Percentiles rank a stretch among this genome's conserved stretches.
Conservation (phyloP, 2,113 vertebrate genomes). For the Malurus elegans region DNA sequence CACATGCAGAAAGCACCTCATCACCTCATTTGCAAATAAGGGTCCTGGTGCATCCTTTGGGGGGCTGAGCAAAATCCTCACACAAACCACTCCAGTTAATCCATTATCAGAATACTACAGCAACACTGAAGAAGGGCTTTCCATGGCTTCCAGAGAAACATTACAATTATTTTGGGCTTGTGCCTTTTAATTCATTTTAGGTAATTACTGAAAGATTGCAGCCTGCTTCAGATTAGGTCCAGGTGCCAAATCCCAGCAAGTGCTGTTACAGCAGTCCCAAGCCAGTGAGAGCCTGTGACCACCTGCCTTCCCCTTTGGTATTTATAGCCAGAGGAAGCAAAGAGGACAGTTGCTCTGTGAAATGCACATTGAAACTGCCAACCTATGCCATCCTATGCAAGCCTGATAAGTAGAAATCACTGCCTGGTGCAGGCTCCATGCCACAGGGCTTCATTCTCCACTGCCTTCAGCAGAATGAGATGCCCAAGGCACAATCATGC, state of each 20-base stretch:
- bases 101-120: neutral
- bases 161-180: neutral
- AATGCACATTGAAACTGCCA: neutral
- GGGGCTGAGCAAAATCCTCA: neutral
- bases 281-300: neutral
- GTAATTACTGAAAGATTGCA: neutral
- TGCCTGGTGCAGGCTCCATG: accelerated
- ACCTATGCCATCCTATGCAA: neutral
- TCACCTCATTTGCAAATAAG: neutral
- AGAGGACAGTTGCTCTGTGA: neutral
- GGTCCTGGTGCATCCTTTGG: accelerated
- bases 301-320: neutral
- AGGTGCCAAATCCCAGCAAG: neutral
- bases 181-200: neutral
- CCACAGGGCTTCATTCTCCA: neutral
- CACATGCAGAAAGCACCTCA: neutral
- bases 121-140: neutral
- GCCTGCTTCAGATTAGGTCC: neutral
- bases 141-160: neutral
- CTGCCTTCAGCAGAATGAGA: neutral
- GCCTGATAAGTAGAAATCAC: neutral
- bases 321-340: neutral
- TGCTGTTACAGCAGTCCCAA: neutral
- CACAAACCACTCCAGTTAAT: neutral
- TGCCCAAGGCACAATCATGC: neutral